phyloP scores from a whole-genome alignment of 2,113 vertebrate species.

The Tinamus guttatus region DNA sequence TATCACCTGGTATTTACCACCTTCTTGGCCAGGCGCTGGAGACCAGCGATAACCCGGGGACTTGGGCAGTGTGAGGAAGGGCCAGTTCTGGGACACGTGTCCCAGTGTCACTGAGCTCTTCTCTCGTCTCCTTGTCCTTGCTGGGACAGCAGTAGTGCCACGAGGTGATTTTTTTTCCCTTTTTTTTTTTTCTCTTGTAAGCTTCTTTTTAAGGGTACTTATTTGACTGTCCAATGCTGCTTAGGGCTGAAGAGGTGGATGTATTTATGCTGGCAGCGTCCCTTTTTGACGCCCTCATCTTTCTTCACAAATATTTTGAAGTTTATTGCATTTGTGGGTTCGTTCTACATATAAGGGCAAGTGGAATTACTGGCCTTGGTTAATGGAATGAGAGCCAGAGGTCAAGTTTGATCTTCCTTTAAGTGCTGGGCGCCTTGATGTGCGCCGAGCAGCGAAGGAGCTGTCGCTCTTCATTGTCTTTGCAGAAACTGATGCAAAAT shows the following conservation, averaged over 20 bases:
- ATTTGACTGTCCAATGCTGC: not conserved
- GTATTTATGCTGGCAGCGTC: not conserved
- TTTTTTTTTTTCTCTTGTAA: not conserved
- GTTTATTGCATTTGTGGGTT: not conserved
- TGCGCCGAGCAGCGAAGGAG: not conserved
- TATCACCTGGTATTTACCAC: not conserved
- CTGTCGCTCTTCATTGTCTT: not conserved
- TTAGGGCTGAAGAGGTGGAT: not conserved
- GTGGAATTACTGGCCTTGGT: not conserved
- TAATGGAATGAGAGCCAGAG: not conserved
- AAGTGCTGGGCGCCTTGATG: not conserved
- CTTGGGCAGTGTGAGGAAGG: not conserved
- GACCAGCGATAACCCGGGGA: not conserved
- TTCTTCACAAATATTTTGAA: constrained; percentile 1
- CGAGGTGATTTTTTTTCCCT: not conserved
- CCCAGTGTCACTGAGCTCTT: not conserved
- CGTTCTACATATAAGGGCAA: rapidly evolving
- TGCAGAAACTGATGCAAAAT: not conserved
- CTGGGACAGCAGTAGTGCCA: not conserved
- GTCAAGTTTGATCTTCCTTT: constrained; percentile 15
- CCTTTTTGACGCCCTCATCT: not conserved
- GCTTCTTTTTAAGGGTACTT: not conserved
- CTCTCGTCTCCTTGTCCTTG: not conserved
- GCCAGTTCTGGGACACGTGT: not conserved
- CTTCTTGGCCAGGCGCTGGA: not conserved